These are phyloP conservation scores for Crotalus tigris DNA, from an alignment of 2,113 vertebrate species.

Conservation along the genomic window DNA sequence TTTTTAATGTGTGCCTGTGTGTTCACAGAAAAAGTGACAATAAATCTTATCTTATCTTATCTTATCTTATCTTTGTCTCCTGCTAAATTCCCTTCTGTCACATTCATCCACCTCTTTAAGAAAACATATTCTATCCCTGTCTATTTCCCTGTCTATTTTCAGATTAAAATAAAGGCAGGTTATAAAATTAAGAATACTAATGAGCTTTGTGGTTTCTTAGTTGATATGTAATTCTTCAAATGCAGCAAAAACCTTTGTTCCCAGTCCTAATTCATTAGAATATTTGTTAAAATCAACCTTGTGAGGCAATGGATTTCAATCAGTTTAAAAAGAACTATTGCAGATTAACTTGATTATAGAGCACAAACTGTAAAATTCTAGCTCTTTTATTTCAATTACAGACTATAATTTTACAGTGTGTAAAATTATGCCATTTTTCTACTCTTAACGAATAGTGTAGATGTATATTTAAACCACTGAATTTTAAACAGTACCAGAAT, in stretches of 20 bases:
- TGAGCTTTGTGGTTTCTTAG: not conserved
- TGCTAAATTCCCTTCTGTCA: not conserved
- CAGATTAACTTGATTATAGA: not conserved
- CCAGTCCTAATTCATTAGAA: not conserved
- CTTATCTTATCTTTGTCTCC: not conserved
- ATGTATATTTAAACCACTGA: slow-evolving; percentile 17
- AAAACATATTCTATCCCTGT: not conserved
- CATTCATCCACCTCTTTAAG: not conserved
- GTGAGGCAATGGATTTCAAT: not conserved
- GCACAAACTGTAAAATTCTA: not conserved
- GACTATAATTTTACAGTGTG: not conserved
- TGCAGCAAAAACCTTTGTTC: not conserved
- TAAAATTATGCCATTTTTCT: not conserved
- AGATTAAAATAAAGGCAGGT: not conserved
- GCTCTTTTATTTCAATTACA: not conserved
- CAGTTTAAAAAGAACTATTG: not conserved
- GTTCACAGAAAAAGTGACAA: not conserved
- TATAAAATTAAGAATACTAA: not conserved
- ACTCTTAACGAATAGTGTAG: not conserved
- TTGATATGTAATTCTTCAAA: not conserved
- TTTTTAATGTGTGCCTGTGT: not conserved
- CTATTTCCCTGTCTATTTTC: not conserved
- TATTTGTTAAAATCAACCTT: slow-evolving; percentile 10
- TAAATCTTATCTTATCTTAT: not conserved
- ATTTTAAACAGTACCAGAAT: slow-evolving; percentile 72